Evolutionary conservation across 1,140 invertebrate genomes (phyloP), one percentile per base, ranked within the genome.

Genomic region (Gonatopus flavifemur): DNA sequence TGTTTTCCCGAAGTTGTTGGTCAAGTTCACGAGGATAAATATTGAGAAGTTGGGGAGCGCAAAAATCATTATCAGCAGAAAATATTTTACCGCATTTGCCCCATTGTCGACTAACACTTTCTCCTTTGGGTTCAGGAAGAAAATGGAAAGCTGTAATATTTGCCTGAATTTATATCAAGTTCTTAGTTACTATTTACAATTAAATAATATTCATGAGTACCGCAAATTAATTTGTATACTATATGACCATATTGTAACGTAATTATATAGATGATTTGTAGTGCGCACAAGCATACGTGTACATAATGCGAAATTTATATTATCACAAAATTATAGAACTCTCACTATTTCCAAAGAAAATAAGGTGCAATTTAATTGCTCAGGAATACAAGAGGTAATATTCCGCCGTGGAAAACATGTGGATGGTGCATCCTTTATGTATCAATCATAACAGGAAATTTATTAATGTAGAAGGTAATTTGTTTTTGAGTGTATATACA

Each of bases 221-320:
- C 65, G 66, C 51, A 71, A 67, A 76, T 75, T 77, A n/a, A n/a
- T n/a, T n/a, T n/a, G n/a, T n/a, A 73, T 77, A 77, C 75, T 76
- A 76, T 77, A 76, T 66, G 74, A 76, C 69, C 67, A 57, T 70
- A 76, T 67, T 62, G 55, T 66, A 66, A 64, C 66, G 52, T 58
- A 50, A 67, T 64, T 69, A 43, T n/a, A n/a, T 58, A 45, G 32
- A 64, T 57, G 36, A 53, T 57, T 35, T 32, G 44, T 59, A 33
- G 43, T 47, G 31, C 40, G 30, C 55, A 47, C 56, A 44, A 33
- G 36, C 46, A 15, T 18, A 30, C 7, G 28, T 7, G 32, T 8
- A 57, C 13, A n/a, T n/a, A n/a, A n/a, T n/a, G n/a, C n/a, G n/a
- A n/a, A n/a, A n/a, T n/a, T n/a, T n/a, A n/a, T n/a, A n/a, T n/a